These are phyloP conservation scores for Acleris holmiana DNA, from an alignment of 2,888 invertebrate genomes.

Conservation along the genomic window DNA sequence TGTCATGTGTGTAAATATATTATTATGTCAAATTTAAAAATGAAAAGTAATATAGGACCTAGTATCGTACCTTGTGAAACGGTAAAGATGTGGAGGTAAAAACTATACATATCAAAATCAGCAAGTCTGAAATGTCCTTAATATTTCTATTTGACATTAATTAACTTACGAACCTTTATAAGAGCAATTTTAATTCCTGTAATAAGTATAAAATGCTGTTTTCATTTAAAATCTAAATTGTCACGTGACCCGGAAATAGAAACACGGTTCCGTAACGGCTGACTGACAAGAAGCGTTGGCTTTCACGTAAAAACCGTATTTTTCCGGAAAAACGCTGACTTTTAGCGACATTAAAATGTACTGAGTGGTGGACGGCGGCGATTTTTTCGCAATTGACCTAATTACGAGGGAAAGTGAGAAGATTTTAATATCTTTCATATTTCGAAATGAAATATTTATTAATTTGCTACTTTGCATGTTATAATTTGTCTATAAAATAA, in stretches of 20 bases:
- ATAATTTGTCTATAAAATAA: too few species aligned
- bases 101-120: too few species aligned
- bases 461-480: too few species aligned
- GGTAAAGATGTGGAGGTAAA: background rate
- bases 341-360: slow-evolving; percentile 35
- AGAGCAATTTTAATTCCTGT: background rate
- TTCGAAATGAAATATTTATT: background rate
- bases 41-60: background rate
- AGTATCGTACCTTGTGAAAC: slow-evolving; percentile 14
- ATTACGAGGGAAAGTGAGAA: slow-evolving; percentile 43
- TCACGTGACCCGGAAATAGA: slow-evolving; percentile 24
- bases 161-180: too few species aligned
- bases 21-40: background rate
- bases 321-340: slow-evolving; percentile 37
- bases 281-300: slow-evolving; percentile 33
- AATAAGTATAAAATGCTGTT: background rate
- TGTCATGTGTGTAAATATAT: background rate
- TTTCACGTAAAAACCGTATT: slow-evolving; percentile 23
- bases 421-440: background rate
- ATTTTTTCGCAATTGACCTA: slow-evolving; percentile 55
- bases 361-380: slow-evolving; percentile 39
- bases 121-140: too few species aligned
- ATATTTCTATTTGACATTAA: too few species aligned
- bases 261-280: slow-evolving; percentile 21
- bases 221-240: slow-evolving; percentile 20